phyloP scores from a whole-genome alignment of 1,140 invertebrate genomes.

The Diprion similis region DNA sequence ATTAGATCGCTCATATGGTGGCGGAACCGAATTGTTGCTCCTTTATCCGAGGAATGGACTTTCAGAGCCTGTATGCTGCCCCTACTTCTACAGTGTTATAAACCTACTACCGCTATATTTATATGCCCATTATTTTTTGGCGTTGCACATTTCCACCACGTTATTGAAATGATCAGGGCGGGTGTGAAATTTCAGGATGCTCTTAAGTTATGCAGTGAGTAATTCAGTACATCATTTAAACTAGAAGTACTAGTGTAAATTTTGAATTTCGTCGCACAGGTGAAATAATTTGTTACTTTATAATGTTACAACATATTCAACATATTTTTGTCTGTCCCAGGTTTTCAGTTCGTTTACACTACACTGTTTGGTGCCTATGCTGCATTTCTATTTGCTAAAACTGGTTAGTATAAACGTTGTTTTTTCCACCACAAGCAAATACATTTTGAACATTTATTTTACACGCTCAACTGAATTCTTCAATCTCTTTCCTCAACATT shows the following conservation, averaged over 20 bases:
- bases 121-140: conserved; percentile 93
- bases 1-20: conserved; percentile 83
- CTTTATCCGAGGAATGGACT: conserved; percentile 93
- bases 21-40: conserved; percentile 89
- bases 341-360: conserved; percentile 91
- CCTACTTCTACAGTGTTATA: conserved; percentile 82
- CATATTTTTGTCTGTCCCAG: conserved; percentile 59
- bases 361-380: conserved; percentile 94
- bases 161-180: conserved; percentile 78
- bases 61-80: conserved; percentile 95
- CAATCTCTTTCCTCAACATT: conserved; percentile 17
- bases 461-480: conserved; percentile 10
- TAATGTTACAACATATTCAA: not conserved
- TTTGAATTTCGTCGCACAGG: too few relatives aligned
- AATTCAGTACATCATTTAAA: conserved; percentile 26
- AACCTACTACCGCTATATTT: conserved; percentile 78
- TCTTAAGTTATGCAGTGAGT: conserved; percentile 74
- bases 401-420: conserved; percentile 56
- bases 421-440: conserved; percentile 11
- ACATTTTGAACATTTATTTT: conserved; percentile 20
- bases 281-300: too few relatives aligned
- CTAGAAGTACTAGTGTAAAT: not conserved
- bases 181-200: conserved; percentile 74
- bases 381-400: conserved; percentile 84
- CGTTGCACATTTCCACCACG: conserved; percentile 92